These are phyloP conservation scores for Kradibia gibbosae DNA, from an alignment of 1,140 invertebrate genomes.

Conservation along the genomic window DNA sequence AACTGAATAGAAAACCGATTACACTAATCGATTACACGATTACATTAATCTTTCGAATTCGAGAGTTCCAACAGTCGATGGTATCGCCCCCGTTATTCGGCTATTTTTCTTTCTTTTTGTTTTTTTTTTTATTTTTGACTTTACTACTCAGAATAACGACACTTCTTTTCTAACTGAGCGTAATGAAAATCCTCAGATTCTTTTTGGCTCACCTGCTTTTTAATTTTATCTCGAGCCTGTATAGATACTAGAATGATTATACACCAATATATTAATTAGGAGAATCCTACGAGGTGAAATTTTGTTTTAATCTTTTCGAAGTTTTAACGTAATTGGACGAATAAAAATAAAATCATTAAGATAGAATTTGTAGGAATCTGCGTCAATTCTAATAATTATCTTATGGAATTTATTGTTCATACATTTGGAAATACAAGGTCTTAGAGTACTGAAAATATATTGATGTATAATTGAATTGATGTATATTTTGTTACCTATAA, in stretches of 20 bases:
- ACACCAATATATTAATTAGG: background rate
- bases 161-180: background rate
- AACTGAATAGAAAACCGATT: constrained; percentile 48
- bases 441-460: no score
- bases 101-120: background rate
- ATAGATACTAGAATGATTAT: constrained; percentile 25
- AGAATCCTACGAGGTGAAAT: background rate
- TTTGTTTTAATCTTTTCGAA: background rate
- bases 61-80: background rate
- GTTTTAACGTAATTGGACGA: background rate
- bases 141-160: background rate
- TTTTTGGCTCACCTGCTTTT: background rate
- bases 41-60: constrained; percentile 51
- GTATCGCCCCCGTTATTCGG: background rate
- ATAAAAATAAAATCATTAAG: background rate
- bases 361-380: no score
- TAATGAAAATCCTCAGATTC: background rate
- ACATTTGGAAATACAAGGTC: no score
- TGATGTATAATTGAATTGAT: no score
- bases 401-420: no score
- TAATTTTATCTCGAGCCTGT: background rate
- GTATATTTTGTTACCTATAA: no score
- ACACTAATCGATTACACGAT: constrained; percentile 44
- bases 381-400: no score
- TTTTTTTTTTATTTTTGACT: background rate